Percentiles rank a stretch among this genome's conserved stretches.
Conservation (phyloP, 2,888 invertebrate genomes). For the Rotaria magnacalcarata region DNA sequence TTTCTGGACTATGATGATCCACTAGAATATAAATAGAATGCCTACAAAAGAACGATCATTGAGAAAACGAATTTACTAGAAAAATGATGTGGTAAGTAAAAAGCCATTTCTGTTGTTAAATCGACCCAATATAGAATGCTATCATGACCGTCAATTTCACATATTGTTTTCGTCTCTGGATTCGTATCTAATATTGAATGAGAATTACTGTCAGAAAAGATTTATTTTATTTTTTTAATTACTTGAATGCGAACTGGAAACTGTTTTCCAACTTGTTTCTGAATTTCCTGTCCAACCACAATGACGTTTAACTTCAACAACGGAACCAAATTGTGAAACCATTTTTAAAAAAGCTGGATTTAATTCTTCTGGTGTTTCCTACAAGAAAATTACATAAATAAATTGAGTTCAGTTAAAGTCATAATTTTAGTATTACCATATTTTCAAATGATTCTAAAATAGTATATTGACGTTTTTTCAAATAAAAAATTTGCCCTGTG, state of each 20-base stretch:
- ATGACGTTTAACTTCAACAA: constrained; percentile 77
- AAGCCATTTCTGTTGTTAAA: constrained; percentile 85
- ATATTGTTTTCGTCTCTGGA: not conserved
- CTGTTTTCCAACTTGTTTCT: constrained; percentile 74
- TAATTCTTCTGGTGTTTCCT: constrained; percentile 60
- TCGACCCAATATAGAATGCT: constrained; percentile 91
- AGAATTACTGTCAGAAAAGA: not conserved
- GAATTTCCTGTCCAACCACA: constrained; percentile 90
- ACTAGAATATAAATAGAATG: constrained; percentile 1
- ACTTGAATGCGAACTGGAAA: constrained; percentile 53
- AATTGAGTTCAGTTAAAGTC: constrained; percentile 49
- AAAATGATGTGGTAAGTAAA: constrained; percentile 72
- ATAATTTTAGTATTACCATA: constrained; percentile 61
- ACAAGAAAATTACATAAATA: constrained; percentile 47
- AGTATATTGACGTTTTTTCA: constrained; percentile 75
- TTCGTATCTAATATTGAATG: not conserved
- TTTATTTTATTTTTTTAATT: not conserved
- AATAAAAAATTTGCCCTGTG: constrained; percentile 89
- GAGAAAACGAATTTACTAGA: constrained; percentile 48
- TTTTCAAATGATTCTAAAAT: constrained; percentile 76
- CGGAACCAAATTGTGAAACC: constrained; percentile 75
- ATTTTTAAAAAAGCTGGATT: constrained; percentile 65
- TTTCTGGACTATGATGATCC: constrained; percentile 51
- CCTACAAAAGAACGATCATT: not conserved
- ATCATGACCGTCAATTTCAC: constrained; percentile 68